These are phyloP conservation scores for Acronicta aceris DNA, from an alignment of 2,888 invertebrate species.

Conservation along the genomic window DNA sequence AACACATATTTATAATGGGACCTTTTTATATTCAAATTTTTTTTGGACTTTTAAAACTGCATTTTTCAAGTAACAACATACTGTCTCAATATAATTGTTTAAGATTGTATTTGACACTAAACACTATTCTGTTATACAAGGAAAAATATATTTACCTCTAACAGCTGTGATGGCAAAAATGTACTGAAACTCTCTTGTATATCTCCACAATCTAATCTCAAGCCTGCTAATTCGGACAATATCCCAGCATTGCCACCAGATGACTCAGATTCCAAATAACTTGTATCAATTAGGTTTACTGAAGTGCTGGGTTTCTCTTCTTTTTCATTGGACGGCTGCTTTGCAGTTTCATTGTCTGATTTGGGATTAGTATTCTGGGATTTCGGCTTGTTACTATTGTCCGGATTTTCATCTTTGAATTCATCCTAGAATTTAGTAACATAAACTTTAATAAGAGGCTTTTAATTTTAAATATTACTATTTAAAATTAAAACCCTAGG, in stretches of 20 bases:
- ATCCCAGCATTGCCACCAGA: conserved; percentile 55
- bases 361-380: conserved; percentile 58
- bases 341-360: conserved; percentile 58
- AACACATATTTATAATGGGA: background rate
- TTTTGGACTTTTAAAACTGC: too few species aligned
- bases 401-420: conserved; percentile 86
- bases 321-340: conserved; percentile 54
- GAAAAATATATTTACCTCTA: conserved; percentile 74
- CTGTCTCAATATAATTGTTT: too few species aligned
- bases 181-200: conserved; percentile 75
- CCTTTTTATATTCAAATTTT: too few species aligned
- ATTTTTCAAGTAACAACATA: too few species aligned
- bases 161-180: conserved; percentile 86
- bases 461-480: too few species aligned
- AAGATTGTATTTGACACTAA: too few species aligned
- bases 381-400: conserved; percentile 67
- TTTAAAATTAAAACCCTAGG: too few species aligned
- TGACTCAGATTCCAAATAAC: conserved; percentile 59
- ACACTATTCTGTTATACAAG: too few species aligned
- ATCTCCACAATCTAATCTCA: conserved; percentile 76
- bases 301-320: conserved; percentile 64
- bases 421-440: conserved; percentile 86
- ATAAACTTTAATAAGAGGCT: background rate
- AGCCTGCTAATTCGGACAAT: conserved; percentile 80
- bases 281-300: conserved; percentile 75